Base-by-base conservation (phyloP, 1,140 invertebrate genomes). In the Zaprionus ghesquierei region DNA sequence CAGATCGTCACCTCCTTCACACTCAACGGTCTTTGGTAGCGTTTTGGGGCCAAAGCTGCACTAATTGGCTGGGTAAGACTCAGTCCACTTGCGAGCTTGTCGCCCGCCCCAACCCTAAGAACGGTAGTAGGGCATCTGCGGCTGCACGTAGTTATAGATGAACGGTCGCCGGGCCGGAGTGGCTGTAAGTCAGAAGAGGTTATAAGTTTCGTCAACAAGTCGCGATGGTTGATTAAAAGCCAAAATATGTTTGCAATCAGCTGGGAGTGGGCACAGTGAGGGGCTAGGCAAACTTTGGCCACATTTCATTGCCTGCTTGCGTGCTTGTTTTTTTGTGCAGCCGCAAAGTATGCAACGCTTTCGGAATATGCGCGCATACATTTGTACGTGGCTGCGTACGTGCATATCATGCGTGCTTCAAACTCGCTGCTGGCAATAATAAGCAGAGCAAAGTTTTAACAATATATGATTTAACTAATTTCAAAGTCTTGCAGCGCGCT, bases 111-210 rank as follows among this genome's bases (percentile, higher is more conserved):
- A 6, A 13, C 23, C 22, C 51, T 79, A 89, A 49, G 85, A 73
- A 35, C 85, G 77, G 64, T 81, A 91, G 58, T 77, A 91, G 35
- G 90, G 89, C 56, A 84, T 69, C 54, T 87, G 81, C 29, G 80
- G 82, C 51, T 91, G 86, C 61, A 91, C 69, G 50, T 91, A 91
- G 60, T 91, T 91, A 55, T 91, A 91, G 33, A 91, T 79, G 27
- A 91, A 69, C 13, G 90, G 90, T 54, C 86, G 62, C 55, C 90
- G 69, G 4, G 79, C 85, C 15, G 79, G 76, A 10, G 77, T 78
- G 22, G 76, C 80, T 89, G 85, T 51, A 90, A 85, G 22, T 41
- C 18, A 50, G 31, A 62, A 50, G 27, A 22, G 60, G 27, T 35
- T 27, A 18, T 66, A 15, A 62, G 27, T 38, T 33, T 22, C 20